A percentile compares a stretch with the other conserved stretches of the same genome.
Conservation (phyloP, 2,113 vertebrate genomes). For the Bujurquina vittata region DNA sequence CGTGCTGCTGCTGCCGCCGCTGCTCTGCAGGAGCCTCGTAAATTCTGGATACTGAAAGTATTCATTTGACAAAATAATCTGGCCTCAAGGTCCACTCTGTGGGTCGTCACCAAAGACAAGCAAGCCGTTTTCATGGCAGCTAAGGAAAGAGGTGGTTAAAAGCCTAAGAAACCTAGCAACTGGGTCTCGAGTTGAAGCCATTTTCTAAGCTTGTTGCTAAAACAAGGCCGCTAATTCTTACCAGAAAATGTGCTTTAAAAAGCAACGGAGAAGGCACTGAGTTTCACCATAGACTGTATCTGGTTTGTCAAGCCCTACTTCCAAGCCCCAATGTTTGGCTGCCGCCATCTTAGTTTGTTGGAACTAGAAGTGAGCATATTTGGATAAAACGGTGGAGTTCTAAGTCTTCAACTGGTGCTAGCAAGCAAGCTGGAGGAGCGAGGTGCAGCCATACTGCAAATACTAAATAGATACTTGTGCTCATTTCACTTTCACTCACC, state of each 20-base stretch:
- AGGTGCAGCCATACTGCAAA: not conserved
- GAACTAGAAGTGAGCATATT: not conserved
- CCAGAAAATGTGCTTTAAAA: not conserved
- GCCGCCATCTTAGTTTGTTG: too few species aligned
- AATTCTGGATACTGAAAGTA: not conserved
- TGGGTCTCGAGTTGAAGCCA: not conserved
- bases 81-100: constrained; percentile 2
- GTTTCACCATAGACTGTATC: not conserved
- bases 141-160: constrained; percentile 9
- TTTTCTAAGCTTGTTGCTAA: not conserved
- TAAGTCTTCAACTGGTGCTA: not conserved
- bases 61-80: constrained; percentile 16
- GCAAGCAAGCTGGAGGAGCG: not conserved
- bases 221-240: not conserved
- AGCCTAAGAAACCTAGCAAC: constrained; percentile 2
- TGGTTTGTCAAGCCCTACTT: not conserved
- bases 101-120: not conserved
- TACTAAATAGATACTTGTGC: not conserved
- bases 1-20: not conserved
- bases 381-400: rapidly evolving
- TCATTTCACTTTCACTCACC: not conserved
- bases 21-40: not conserved
- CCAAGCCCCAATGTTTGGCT: not conserved
- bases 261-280: not conserved
- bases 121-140: constrained; percentile 2